phyloP scores from a whole-genome alignment of 2,113 vertebrate genomes.

The Caranx ignobilis region DNA sequence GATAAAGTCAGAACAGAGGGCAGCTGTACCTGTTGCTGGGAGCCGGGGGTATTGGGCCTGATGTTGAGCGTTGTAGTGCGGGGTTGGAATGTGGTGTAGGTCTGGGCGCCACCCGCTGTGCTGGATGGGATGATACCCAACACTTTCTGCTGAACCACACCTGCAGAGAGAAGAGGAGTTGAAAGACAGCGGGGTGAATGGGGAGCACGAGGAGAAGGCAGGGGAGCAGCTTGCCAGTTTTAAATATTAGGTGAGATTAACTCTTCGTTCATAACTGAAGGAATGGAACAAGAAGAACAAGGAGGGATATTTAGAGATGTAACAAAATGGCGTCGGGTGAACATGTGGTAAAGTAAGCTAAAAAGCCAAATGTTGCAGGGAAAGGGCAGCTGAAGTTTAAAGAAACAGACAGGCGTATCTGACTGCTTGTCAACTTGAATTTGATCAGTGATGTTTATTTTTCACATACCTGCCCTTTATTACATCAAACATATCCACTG shows the following conservation, averaged over 20 bases:
- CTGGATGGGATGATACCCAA: constrained; percentile 95
- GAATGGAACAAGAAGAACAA: neutral
- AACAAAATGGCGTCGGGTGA: neutral
- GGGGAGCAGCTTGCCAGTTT: neutral
- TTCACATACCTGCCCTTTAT: neutral
- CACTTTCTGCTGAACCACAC: constrained; percentile 93
- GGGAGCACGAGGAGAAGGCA: neutral
- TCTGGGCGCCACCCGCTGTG: constrained; percentile 90
- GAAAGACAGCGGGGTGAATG: neutral
- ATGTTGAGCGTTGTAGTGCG: constrained; percentile 93
- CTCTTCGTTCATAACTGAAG: neutral
- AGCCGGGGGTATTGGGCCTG: constrained; percentile 88
- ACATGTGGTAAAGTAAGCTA: neutral
- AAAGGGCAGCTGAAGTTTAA: neutral
- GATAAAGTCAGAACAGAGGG: neutral
- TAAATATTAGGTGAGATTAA: neutral
- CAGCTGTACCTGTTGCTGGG: constrained; percentile 85
- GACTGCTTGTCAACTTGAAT: neutral
- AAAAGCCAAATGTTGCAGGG: neutral
- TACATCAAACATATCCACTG: constrained; percentile 7
- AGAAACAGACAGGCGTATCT: neutral
- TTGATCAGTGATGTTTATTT: neutral
- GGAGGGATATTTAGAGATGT: neutral
- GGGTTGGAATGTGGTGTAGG: constrained; percentile 95
- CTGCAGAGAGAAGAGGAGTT: constrained; percentile 53